These are phyloP conservation scores for Rhinolophus sinicus DNA, from an alignment of 2,113 vertebrate species.

Conservation along the genomic window DNA sequence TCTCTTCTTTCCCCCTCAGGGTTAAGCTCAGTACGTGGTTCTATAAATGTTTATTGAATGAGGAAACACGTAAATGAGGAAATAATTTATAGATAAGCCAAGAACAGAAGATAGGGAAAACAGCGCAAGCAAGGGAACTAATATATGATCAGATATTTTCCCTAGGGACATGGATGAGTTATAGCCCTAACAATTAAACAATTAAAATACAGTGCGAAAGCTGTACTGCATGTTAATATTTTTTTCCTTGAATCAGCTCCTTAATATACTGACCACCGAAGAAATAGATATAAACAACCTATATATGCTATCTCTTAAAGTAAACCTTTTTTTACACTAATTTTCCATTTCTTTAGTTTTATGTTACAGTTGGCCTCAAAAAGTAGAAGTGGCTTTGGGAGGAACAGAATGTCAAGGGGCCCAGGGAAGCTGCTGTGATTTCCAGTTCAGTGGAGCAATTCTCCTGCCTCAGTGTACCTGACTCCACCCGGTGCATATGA, in stretches of 20 bases:
- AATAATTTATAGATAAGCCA: background rate
- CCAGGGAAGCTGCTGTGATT: background rate
- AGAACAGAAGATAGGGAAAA: background rate
- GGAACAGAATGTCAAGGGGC: background rate
- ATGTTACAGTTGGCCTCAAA: conserved; percentile 1
- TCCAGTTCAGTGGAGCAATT: background rate
- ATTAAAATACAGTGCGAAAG: background rate
- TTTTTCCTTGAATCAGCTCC: background rate
- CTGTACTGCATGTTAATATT: background rate
- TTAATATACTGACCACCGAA: conserved; percentile 21
- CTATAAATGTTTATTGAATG: conserved; percentile 31
- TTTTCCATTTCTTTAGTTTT: conserved; percentile 22
- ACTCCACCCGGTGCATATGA: background rate
- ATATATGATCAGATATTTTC: background rate
- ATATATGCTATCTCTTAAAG: conserved; percentile 42
- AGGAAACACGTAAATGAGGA: background rate
- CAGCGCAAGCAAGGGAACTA: background rate
- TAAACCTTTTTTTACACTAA: background rate
- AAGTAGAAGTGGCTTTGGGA: background rate
- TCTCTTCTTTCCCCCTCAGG: background rate
- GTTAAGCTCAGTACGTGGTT: conserved; percentile 21
- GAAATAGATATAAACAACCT: background rate
- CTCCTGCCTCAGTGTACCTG: background rate
- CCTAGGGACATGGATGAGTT: background rate
- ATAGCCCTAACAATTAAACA: background rate